Evolutionary conservation across 2,888 invertebrate genomes (phyloP).

Genomic region (Cabera pusaria): DNA sequence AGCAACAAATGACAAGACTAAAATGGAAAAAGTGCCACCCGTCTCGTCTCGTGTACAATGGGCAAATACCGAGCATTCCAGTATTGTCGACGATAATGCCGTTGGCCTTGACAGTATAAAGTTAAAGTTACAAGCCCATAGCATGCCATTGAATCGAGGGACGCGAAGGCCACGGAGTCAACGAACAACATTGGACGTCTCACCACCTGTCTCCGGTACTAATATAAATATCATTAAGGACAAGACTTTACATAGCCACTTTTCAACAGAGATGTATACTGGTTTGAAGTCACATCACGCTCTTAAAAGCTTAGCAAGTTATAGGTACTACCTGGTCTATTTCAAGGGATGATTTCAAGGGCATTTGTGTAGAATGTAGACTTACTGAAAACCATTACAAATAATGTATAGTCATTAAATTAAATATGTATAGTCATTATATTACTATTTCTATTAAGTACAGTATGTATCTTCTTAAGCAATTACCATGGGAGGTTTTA

Average conservation of each 20-base stretch:
- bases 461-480: too few relatives aligned
- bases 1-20: background rate
- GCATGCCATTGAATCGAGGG: constrained; percentile 68
- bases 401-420: too few relatives aligned
- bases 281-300: constrained; percentile 1
- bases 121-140: constrained; percentile 53
- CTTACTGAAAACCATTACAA: too few relatives aligned
- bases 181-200: constrained; percentile 70
- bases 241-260: constrained; percentile 9
- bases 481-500: too few relatives aligned
- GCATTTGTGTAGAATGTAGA: too few relatives aligned
- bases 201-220: constrained; percentile 69
- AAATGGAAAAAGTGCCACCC: constrained; percentile 4
- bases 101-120: constrained; percentile 67
- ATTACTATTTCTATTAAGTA: too few relatives aligned
- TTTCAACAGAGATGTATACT: constrained; percentile 33
- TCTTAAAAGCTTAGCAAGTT: constrained; percentile 21
- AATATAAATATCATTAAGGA: constrained; percentile 56
- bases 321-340: too few relatives aligned
- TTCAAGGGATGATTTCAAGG: too few relatives aligned
- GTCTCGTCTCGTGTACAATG: constrained; percentile 10
- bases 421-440: too few relatives aligned
- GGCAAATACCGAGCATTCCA: constrained; percentile 38
- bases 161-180: constrained; percentile 74
- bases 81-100: constrained; percentile 46